Conservation (phyloP, 2,113 vertebrate genomes). For the Synodontis membranacea region DNA sequence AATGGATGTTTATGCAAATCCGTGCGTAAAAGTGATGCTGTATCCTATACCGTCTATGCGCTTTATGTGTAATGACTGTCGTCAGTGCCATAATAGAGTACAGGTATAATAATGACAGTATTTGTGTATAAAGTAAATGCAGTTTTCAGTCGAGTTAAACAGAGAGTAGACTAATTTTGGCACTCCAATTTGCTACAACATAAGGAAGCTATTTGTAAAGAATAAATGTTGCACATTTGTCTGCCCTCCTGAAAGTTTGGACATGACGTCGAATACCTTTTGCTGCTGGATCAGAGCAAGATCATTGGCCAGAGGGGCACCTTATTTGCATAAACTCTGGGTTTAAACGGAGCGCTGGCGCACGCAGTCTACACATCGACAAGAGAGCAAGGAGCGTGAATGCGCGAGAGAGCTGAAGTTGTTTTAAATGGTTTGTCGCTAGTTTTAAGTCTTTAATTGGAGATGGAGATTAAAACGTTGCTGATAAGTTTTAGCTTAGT, state of each 20-base stretch:
- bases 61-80: neutral
- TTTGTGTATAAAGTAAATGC: neutral
- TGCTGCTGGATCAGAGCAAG: constrained; percentile 55
- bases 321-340: constrained; percentile 37
- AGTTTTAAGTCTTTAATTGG: neutral
- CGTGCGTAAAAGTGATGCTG: neutral
- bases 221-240: constrained; percentile 36
- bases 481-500: constrained; percentile 35
- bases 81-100: neutral
- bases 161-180: neutral
- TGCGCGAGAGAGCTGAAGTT: neutral
- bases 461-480: constrained; percentile 26
- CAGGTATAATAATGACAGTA: neutral
- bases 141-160: neutral
- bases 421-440: constrained; percentile 21
- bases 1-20: neutral
- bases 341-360: constrained; percentile 58
- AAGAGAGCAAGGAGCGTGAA: constrained; percentile 26
- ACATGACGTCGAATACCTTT: constrained; percentile 55
- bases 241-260: constrained; percentile 9
- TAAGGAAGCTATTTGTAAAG: constrained; percentile 31
- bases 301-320: constrained; percentile 67
- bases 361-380: constrained; percentile 48
- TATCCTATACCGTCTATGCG: no score
- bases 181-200: constrained; percentile 7